phyloP scores from a whole-genome alignment of 1,140 invertebrate species.

The Drosophila arizonae region DNA sequence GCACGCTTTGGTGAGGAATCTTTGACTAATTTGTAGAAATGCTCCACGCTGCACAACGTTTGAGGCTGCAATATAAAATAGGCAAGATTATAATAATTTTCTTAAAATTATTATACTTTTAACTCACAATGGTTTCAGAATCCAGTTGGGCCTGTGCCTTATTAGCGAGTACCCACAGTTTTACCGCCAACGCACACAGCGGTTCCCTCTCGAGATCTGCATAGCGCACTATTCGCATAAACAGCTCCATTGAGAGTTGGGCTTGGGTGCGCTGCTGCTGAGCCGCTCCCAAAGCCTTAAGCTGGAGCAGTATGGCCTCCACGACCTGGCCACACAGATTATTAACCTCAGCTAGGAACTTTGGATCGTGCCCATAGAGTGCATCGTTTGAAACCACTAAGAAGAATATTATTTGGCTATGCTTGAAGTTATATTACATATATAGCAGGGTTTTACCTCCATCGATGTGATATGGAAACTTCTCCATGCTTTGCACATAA shows the following conservation, averaged over 20 bases:
- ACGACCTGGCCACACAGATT: slow-evolving; percentile 90
- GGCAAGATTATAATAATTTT: too few relatives aligned
- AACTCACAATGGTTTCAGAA: slow-evolving; percentile 67
- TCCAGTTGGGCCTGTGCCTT: slow-evolving; percentile 84
- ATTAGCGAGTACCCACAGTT: slow-evolving; percentile 91
- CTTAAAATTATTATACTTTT: too few relatives aligned
- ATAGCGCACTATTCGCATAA: slow-evolving; percentile 88
- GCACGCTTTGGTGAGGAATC: slow-evolving; percentile 57
- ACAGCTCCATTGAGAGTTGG: slow-evolving; percentile 88
- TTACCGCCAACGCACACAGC: slow-evolving; percentile 87
- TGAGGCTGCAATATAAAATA: slow-evolving; percentile 44
- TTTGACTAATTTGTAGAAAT: slow-evolving; percentile 62
- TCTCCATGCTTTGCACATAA: slow-evolving; percentile 68
- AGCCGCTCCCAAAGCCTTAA: slow-evolving; percentile 86
- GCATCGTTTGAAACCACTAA: slow-evolving; percentile 95
- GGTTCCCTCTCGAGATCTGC: slow-evolving; percentile 86
- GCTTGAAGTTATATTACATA: background rate
- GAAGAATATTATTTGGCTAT: background rate
- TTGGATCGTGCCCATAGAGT: slow-evolving; percentile 94
- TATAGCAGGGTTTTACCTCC: slow-evolving; percentile 54
- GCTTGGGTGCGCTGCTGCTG: slow-evolving; percentile 87
- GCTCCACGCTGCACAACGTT: slow-evolving; percentile 60
- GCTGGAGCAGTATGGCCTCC: slow-evolving; percentile 89
- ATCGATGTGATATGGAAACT: slow-evolving; percentile 76
- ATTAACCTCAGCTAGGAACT: slow-evolving; percentile 92